phyloP scores from a whole-genome alignment of 2,113 vertebrate species.

The Centropus unirufus region DNA sequence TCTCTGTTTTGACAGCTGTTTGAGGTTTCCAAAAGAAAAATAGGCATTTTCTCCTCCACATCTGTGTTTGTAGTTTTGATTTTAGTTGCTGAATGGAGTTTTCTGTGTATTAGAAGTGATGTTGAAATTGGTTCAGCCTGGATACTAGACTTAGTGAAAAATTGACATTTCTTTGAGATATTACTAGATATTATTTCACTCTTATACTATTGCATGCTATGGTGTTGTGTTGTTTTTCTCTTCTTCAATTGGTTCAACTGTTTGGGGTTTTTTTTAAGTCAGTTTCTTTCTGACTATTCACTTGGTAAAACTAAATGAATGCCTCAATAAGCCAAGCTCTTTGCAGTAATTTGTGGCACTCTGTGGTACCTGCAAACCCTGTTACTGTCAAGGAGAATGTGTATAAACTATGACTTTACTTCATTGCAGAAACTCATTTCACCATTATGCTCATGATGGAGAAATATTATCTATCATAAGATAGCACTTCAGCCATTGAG shows the following conservation, averaged over 20 bases:
- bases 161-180: not conserved
- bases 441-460: not conserved
- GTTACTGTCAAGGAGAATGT: not conserved
- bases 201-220: not conserved
- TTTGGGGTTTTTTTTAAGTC: not conserved
- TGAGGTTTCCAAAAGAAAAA: not conserved
- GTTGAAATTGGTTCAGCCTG: not conserved
- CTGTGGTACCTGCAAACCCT: not conserved
- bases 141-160: not conserved
- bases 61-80: not conserved
- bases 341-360: not conserved
- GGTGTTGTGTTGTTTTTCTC: not conserved
- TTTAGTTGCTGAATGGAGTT: not conserved
- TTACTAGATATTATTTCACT: not conserved
- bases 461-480: not conserved
- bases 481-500: not conserved
- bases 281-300: not conserved
- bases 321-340: not conserved
- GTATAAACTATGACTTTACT: not conserved
- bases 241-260: too few relatives aligned
- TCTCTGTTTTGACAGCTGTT: conserved; percentile 1
- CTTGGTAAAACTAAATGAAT: not conserved
- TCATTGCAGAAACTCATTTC: not conserved
- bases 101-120: not conserved
- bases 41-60: not conserved